Evolutionary conservation across 2,888 invertebrate species (phyloP).

Genomic region (Adelphocoris suturalis): DNA sequence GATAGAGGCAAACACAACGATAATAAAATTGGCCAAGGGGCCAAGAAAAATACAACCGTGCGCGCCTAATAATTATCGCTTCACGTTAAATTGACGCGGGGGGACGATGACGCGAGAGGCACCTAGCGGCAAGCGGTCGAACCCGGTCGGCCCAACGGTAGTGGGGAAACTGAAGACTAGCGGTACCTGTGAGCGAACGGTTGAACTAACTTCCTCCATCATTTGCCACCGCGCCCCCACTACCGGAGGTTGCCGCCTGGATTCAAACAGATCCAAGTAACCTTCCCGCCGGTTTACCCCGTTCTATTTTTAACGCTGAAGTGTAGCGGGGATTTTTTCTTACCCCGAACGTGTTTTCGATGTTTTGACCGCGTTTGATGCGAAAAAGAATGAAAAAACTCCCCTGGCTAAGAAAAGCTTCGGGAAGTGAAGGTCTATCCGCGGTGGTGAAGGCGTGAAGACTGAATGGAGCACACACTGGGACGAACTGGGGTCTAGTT

Average conservation of each 20-base stretch:
- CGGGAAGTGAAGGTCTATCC: constrained; percentile 8
- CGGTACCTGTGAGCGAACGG: constrained; percentile 21
- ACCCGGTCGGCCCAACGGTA: not conserved
- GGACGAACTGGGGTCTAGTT: constrained; percentile 8
- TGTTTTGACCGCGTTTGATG: constrained; percentile 11
- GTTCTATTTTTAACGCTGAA: constrained; percentile 6
- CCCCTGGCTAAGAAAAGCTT: not conserved
- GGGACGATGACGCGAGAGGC: not conserved
- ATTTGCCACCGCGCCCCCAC: not conserved
- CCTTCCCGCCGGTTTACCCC: not conserved
- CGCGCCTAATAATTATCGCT: constrained; percentile 35
- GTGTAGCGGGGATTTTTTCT: not conserved
- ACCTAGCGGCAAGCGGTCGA: constrained; percentile 18
- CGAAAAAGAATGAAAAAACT: not conserved
- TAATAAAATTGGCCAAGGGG: constrained; percentile 54
- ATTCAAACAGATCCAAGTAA: constrained; percentile 1
- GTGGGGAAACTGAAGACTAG: constrained; percentile 45
- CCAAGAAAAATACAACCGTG: constrained; percentile 41
- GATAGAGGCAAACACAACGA: constrained; percentile 63
- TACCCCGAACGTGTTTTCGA: not conserved
- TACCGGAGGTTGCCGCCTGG: not conserved
- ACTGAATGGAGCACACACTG: constrained; percentile 25
- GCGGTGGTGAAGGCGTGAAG: constrained; percentile 19
- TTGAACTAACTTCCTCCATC: constrained; percentile 13
- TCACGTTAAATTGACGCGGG: constrained; percentile 48